Conservation (phyloP, 2,113 vertebrate species). For the Clarias gariepinus region DNA sequence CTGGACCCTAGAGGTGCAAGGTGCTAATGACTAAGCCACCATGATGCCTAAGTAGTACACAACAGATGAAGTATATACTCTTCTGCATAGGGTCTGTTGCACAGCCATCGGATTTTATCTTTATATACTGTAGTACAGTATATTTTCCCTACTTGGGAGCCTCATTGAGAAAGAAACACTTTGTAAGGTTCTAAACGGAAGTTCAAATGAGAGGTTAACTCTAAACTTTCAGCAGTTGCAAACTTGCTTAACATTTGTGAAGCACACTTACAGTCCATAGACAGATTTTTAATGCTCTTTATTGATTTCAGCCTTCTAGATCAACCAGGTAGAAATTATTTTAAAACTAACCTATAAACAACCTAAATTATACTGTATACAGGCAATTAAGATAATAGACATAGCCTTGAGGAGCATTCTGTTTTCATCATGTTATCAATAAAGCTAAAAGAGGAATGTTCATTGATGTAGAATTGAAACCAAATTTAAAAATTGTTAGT, state of each 20-base stretch:
- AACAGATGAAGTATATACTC: background rate
- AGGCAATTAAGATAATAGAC: background rate
- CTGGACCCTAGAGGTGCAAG: too few relatives aligned
- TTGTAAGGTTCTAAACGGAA: background rate
- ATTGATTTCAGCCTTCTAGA: background rate
- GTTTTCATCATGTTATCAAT: background rate
- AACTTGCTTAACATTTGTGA: background rate
- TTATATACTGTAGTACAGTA: background rate
- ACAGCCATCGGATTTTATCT: background rate
- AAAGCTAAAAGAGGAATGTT: background rate
- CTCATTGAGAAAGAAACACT: background rate
- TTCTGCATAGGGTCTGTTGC: background rate
- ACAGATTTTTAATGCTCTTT: background rate
- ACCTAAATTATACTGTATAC: background rate
- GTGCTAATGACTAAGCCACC: too few relatives aligned
- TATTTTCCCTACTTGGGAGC: background rate
- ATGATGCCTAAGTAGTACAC: background rate
- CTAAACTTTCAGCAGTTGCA: background rate
- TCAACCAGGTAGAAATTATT: background rate
- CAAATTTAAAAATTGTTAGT: background rate
- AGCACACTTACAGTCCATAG: background rate
- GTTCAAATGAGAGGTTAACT: background rate
- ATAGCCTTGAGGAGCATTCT: background rate
- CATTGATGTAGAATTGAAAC: background rate
- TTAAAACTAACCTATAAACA: too few relatives aligned